Evolutionary conservation across 2,797 vertebrate species (phyloP).

Genomic region (Bucorvus abyssinicus): DNA sequence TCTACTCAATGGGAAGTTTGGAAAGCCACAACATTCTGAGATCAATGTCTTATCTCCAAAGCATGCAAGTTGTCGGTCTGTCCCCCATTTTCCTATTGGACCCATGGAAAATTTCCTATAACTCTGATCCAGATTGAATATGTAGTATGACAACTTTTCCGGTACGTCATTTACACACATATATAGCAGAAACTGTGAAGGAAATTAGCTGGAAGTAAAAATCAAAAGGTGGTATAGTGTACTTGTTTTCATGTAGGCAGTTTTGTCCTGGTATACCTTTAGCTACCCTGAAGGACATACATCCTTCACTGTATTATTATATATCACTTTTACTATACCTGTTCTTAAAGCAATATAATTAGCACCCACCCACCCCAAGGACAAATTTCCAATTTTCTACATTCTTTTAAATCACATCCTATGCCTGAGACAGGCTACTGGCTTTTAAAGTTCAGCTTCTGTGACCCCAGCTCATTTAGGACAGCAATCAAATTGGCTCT

Average conservation of each 20-base stretch:
- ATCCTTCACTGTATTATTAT: not conserved
- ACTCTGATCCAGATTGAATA: not conserved
- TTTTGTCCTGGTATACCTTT: not conserved
- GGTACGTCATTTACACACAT: not conserved
- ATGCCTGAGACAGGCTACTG: not conserved
- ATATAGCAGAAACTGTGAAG: not conserved
- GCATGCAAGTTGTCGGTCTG: not conserved
- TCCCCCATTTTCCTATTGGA: not conserved
- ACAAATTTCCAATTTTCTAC: not conserved
- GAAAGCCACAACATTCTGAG: not conserved
- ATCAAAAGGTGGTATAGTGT: not conserved
- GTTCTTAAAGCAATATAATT: not conserved
- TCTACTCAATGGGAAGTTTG: rapidly evolving
- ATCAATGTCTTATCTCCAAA: not conserved
- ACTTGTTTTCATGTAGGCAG: not conserved
- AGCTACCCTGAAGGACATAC: not conserved
- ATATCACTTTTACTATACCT: not conserved
- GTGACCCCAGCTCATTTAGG: not conserved
- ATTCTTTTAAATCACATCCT: not conserved
- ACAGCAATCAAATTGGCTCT: not conserved
- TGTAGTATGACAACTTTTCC: not conserved
- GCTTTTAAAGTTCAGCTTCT: not conserved
- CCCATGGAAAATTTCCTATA: not conserved
- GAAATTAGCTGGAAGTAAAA: not conserved
- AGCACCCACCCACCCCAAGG: not conserved